Percentiles rank a stretch among this genome's conserved stretches.
These are phyloP conservation scores for Orthonevra nobilis DNA, from an alignment of 2,888 invertebrate genomes.

Conservation along the genomic window DNA sequence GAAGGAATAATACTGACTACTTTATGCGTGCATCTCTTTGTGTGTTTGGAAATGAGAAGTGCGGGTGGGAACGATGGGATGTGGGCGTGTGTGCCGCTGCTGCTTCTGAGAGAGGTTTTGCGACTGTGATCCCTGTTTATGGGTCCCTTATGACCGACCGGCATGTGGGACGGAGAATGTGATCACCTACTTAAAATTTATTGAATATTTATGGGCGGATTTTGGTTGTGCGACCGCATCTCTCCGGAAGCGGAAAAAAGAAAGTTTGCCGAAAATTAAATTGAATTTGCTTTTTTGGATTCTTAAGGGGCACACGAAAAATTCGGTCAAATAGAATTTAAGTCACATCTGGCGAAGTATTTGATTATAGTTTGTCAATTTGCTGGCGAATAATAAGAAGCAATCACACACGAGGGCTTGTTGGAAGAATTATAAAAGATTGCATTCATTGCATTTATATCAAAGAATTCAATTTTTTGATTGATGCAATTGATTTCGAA, in stretches of 20 bases:
- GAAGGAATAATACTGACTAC: no score
- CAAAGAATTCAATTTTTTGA: no score
- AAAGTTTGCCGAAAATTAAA: conserved; percentile 31
- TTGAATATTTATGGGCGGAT: conserved; percentile 55
- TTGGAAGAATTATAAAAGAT: no score
- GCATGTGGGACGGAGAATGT: conserved; percentile 47
- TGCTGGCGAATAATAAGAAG: no score
- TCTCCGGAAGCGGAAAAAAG: conserved; percentile 59
- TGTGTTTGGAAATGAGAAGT: conserved; percentile 6
- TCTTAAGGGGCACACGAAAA: no score
- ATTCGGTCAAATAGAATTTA: no score
- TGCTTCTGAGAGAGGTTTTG: conserved; percentile 59
- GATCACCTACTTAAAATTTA: conserved; percentile 55
- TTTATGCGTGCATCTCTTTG: conserved; percentile 44
- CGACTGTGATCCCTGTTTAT: conserved; percentile 61
- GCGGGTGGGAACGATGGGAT: conserved; percentile 44
- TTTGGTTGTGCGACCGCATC: conserved; percentile 15
- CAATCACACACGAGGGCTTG: no score
- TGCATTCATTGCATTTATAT: no score
- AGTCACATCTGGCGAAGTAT: no score
- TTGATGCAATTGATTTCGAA: no score
- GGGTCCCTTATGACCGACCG: conserved; percentile 41
- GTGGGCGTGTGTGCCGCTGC: conserved; percentile 46
- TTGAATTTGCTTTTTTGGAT: not conserved
- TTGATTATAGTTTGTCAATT: no score